Percentiles rank a stretch among this genome's conserved stretches.
Conservation (phyloP, 2,797 vertebrate genomes). For the Fistularia commersonii region DNA sequence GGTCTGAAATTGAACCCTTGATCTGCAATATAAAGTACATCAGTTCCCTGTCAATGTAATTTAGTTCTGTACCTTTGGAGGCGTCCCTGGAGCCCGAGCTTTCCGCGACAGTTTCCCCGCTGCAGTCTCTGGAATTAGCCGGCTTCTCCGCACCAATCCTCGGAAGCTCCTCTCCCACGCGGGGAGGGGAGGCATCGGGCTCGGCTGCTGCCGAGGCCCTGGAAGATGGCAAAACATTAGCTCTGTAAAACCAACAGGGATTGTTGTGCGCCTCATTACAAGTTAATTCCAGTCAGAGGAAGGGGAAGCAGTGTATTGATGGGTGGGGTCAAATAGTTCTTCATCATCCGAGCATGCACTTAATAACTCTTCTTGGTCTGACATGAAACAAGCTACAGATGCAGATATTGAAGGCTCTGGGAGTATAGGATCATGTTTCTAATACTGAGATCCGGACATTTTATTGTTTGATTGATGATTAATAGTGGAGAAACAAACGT, state of each 20-base stretch:
- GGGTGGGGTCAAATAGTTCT: constrained; percentile 39
- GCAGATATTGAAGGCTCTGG: too few relatives aligned
- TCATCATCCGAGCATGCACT: constrained; percentile 5
- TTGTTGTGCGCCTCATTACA: constrained; percentile 38
- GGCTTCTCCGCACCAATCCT: constrained; percentile 18
- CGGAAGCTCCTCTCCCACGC: constrained; percentile 31
- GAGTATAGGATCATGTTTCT: too few relatives aligned
- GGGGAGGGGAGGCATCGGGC: constrained; percentile 18
- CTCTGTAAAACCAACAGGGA: constrained; percentile 39
- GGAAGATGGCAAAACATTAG: constrained; percentile 55
- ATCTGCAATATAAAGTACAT: constrained; percentile 38
- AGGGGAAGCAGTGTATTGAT: constrained; percentile 37
- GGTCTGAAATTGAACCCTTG: constrained; percentile 47
- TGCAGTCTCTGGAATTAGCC: constrained; percentile 23
- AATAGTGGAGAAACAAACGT: too few relatives aligned
- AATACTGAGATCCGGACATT: too few relatives aligned
- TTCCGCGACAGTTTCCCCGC: constrained; percentile 29
- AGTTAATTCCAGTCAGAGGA: constrained; percentile 50
- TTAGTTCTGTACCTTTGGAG: constrained; percentile 63
- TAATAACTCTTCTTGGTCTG: neutral
- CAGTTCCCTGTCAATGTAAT: constrained; percentile 39
- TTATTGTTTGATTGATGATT: too few relatives aligned
- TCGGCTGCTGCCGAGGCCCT: constrained; percentile 38
- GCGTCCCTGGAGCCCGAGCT: constrained; percentile 23
- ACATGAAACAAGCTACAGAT: neutral